These are phyloP conservation scores for Sebastolobus altivelis DNA, from an alignment of 2,797 vertebrate genomes.

Conservation along the genomic window DNA sequence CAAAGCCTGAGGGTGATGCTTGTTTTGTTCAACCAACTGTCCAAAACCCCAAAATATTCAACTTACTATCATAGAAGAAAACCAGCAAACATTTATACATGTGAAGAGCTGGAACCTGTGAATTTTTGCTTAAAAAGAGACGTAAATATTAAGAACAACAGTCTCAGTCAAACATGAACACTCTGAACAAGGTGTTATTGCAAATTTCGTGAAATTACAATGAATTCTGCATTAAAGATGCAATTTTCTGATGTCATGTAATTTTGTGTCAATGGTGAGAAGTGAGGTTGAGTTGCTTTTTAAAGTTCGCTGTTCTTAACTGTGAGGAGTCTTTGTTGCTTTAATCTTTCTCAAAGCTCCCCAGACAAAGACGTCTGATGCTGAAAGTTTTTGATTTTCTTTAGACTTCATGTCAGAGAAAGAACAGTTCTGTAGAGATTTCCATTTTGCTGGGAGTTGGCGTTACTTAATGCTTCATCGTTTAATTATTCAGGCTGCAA, in stretches of 20 bases:
- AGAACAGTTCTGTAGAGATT: not conserved
- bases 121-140: too few relatives aligned
- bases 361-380: not conserved
- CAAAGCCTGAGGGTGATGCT: too few relatives aligned
- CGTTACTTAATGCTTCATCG: not conserved
- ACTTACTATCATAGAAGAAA: not conserved
- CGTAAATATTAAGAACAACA: too few relatives aligned
- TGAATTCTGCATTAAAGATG: too few relatives aligned
- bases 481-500: not conserved
- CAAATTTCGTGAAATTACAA: too few relatives aligned
- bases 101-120: too few relatives aligned
- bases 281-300: not conserved
- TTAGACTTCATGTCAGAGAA: not conserved
- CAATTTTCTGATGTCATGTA: too few relatives aligned
- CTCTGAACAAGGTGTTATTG: too few relatives aligned
- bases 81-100: fast-evolving
- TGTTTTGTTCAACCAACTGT: too few relatives aligned
- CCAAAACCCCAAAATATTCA: too few relatives aligned
- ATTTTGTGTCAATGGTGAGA: not conserved
- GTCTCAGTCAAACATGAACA: too few relatives aligned
- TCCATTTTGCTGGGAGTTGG: not conserved
- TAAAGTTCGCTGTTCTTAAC: not conserved
- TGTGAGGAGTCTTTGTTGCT: not conserved
- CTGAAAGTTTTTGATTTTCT: too few relatives aligned
- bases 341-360: not conserved